These are phyloP conservation scores for Sorex araneus DNA, from an alignment of 2,113 vertebrate species.

Conservation along the genomic window DNA sequence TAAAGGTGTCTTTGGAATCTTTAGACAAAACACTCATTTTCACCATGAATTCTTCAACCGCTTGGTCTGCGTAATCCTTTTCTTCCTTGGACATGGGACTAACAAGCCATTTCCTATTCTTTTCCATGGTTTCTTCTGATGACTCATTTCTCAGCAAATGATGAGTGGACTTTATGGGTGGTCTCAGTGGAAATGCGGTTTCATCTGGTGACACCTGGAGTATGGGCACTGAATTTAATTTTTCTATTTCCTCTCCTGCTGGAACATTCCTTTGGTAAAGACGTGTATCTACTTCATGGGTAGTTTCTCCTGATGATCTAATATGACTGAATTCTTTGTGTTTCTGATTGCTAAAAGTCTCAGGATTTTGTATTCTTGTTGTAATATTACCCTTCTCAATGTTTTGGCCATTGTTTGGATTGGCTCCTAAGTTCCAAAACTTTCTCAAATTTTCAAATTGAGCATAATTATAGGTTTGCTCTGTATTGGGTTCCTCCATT, in stretches of 20 bases:
- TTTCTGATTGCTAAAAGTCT: constrained; percentile 71
- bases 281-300: constrained; percentile 52
- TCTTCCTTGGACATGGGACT: constrained; percentile 67
- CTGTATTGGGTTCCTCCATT: constrained; percentile 85
- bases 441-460: constrained; percentile 93
- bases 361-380: constrained; percentile 41
- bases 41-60: constrained; percentile 74
- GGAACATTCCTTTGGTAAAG: constrained; percentile 57
- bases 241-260: constrained; percentile 60
- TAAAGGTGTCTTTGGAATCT: constrained; percentile 74
- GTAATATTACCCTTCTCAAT: constrained; percentile 55
- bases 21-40: constrained; percentile 74
- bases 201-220: constrained; percentile 85
- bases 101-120: constrained; percentile 35
- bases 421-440: constrained; percentile 92
- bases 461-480: constrained; percentile 85
- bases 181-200: constrained; percentile 67
- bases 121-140: constrained; percentile 77
- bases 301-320: constrained; percentile 72
- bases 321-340: constrained; percentile 67
- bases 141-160: constrained; percentile 81
- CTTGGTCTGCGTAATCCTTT: constrained; percentile 41
- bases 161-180: constrained; percentile 48
- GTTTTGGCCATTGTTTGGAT: constrained; percentile 73
- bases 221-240: constrained; percentile 83